A percentile compares a stretch with the other conserved stretches of the same genome.
phyloP scores from a whole-genome alignment of 1,140 invertebrate genomes.

The Cydia amplana region DNA sequence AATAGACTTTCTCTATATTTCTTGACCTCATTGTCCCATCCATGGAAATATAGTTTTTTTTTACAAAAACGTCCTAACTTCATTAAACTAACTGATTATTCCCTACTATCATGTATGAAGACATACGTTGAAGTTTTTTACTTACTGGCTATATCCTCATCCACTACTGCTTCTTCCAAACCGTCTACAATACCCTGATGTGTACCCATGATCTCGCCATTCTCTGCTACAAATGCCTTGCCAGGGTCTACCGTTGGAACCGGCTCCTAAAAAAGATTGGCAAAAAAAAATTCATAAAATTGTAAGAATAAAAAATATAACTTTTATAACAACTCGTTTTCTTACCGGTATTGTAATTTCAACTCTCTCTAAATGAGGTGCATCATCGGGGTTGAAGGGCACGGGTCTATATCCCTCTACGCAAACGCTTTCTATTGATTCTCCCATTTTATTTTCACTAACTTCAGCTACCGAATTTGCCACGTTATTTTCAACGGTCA shows the following conservation, averaged over 20 bases:
- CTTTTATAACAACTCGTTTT: not conserved
- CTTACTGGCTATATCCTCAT: constrained; percentile 58
- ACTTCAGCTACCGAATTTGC: constrained; percentile 26
- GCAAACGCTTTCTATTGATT: constrained; percentile 41
- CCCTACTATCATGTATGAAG: no score
- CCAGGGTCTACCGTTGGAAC: constrained; percentile 22
- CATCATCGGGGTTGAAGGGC: constrained; percentile 48
- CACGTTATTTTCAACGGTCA: constrained; percentile 28
- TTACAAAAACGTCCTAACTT: no score
- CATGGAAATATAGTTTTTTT: no score
- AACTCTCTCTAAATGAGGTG: constrained; percentile 12
- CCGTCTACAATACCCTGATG: constrained; percentile 55
- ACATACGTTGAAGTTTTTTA: not conserved
- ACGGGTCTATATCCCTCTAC: constrained; percentile 49
- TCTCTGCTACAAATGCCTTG: constrained; percentile 41
- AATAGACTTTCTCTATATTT: no score
- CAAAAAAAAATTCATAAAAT: not conserved
- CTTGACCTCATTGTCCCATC: no score
- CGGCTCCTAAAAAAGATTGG: constrained; percentile 18
- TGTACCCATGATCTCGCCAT: constrained; percentile 50
- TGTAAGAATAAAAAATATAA: not conserved
- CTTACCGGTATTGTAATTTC: constrained; percentile 24
- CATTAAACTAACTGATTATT: no score
- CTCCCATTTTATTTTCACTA: constrained; percentile 36
- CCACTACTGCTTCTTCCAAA: constrained; percentile 49